A percentile compares a stretch with the other conserved stretches of the same genome.
Evolutionary conservation across 2,888 invertebrate species (phyloP).

Genomic region (Euzophera pinguis): DNA sequence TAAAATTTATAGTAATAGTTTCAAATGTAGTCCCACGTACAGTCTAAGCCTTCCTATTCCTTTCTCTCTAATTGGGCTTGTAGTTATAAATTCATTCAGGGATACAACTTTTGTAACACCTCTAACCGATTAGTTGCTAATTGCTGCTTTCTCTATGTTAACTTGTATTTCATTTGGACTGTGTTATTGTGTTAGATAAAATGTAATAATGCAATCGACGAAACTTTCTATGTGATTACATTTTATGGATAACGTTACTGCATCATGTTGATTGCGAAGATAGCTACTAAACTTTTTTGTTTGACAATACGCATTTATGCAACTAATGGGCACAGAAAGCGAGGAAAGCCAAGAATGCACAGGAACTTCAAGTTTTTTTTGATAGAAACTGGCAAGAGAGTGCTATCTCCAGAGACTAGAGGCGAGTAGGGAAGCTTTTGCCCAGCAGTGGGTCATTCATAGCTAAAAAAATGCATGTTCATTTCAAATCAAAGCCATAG

Average conservation of each 20-base stretch:
- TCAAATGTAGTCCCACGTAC: slow-evolving; percentile 23
- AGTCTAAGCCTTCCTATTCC: slow-evolving; percentile 46
- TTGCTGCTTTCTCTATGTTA: slow-evolving; percentile 68
- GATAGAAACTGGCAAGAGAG: no score
- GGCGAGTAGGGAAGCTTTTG: no score
- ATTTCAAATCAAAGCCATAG: no score
- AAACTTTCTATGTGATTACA: slow-evolving; percentile 33
- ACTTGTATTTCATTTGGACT: slow-evolving; percentile 52
- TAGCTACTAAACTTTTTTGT: not conserved
- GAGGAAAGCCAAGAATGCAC: no score
- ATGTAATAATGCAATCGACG: slow-evolving; percentile 37
- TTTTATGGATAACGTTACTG: slow-evolving; percentile 13
- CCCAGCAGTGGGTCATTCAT: no score
- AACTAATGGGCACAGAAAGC: no score
- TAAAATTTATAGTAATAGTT: slow-evolving; percentile 25
- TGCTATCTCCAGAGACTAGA: no score
- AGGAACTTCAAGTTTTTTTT: no score
- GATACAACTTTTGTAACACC: slow-evolving; percentile 72
- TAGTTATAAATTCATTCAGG: slow-evolving; percentile 70
- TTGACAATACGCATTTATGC: not conserved
- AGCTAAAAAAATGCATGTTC: no score
- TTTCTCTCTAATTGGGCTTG: slow-evolving; percentile 75
- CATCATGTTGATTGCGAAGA: not conserved
- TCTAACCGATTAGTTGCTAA: slow-evolving; percentile 59
- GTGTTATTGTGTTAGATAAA: slow-evolving; percentile 49